These are phyloP conservation scores for Paradisaea rubra DNA, from an alignment of 2,113 vertebrate species.

Conservation along the genomic window DNA sequence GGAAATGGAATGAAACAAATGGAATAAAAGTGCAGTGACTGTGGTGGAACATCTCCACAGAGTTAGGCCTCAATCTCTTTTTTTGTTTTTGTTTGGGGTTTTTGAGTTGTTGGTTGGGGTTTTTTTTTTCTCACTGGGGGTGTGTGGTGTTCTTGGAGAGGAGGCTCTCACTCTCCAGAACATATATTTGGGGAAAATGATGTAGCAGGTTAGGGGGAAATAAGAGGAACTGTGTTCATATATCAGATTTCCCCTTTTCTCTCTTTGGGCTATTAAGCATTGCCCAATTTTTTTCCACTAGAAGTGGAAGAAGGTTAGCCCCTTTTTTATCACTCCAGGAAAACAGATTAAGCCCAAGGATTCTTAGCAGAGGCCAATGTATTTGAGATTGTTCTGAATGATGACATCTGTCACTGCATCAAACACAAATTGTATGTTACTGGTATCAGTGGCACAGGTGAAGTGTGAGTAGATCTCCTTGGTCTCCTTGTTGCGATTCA, in stretches of 20 bases:
- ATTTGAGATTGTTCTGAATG: constrained; percentile 99
- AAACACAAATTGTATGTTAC: constrained; percentile 99
- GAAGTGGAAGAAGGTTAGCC: constrained; percentile 10
- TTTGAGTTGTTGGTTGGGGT: background rate
- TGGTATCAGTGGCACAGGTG: constrained; percentile 86
- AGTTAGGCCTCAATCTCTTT: constrained; percentile 3
- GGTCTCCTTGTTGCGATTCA: constrained; percentile 99
- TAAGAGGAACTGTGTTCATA: constrained; percentile 18
- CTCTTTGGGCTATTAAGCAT: constrained; percentile 24
- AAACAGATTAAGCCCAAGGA: background rate
- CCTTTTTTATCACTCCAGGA: constrained; percentile 33
- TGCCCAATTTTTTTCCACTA: constrained; percentile 20
- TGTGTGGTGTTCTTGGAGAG: background rate
- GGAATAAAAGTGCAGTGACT: constrained; percentile 44
- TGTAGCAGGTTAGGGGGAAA: constrained; percentile 1
- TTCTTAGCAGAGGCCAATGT: constrained; percentile 96
- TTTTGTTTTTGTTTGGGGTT: background rate
- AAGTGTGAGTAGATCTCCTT: constrained; percentile 99
- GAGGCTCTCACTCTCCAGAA: background rate
- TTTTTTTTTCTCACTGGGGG: background rate
- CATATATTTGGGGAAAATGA: background rate
- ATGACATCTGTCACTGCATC: constrained; percentile 99
- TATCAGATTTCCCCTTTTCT: constrained; percentile 33
- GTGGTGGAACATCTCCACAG: constrained; percentile 45
- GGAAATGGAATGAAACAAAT: constrained; percentile 51